Conservation (phyloP, 2,888 invertebrate genomes). For the Acanthococcus lagerstroemiae region DNA sequence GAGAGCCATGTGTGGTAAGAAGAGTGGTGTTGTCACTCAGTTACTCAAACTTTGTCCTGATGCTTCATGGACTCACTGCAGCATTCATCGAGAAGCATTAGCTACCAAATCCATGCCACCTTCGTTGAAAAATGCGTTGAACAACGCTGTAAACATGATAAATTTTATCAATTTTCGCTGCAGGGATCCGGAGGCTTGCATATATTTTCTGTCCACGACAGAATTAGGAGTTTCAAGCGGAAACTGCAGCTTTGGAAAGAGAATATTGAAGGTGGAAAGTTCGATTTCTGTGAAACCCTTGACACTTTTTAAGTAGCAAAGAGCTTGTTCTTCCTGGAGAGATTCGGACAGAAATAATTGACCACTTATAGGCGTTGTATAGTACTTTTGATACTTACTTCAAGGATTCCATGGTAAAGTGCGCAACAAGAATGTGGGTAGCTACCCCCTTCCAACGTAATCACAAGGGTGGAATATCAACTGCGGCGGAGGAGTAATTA, state of each 20-base stretch:
- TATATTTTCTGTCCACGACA: no score
- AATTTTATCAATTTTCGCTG: not conserved
- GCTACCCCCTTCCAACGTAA: not conserved
- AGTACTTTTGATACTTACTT: no score
- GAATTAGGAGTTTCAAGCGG: no score
- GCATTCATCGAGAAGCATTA: not conserved
- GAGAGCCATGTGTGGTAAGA: not conserved
- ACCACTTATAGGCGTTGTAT: no score
- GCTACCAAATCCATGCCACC: not conserved
- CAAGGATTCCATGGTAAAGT: not conserved
- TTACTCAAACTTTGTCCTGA: no score
- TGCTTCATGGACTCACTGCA: not conserved
- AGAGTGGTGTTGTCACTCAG: not conserved
- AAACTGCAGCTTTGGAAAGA: no score
- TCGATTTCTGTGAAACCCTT: no score
- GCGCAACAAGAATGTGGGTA: not conserved
- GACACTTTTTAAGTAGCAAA: no score
- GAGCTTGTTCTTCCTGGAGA: no score
- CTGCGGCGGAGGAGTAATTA: not conserved
- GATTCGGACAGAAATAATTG: no score
- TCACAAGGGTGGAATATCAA: not conserved
- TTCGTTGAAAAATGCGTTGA: no score
- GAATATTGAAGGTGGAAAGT: no score
- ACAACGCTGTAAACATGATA: not conserved
- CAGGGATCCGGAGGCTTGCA: not conserved